phyloP scores from a whole-genome alignment of 2,888 invertebrate species.

The Metacarcinus magister region DNA sequence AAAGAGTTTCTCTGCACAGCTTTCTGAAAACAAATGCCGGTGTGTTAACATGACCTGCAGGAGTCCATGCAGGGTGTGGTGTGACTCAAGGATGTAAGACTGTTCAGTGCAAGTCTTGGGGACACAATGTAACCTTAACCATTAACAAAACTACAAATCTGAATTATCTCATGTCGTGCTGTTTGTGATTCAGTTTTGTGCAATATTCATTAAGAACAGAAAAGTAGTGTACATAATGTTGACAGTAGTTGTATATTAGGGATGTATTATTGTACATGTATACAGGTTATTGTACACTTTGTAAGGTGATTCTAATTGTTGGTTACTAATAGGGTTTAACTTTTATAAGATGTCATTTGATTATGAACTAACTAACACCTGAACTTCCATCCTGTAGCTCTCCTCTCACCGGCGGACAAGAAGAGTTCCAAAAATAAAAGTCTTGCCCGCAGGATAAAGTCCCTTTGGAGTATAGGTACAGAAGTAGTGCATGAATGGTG shows the following conservation, averaged over 20 bases:
- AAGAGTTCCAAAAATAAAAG: slow-evolving; percentile 84
- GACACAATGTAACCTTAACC: not conserved
- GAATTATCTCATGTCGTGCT: not conserved
- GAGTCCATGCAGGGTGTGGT: not conserved
- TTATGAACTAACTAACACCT: slow-evolving; percentile 41
- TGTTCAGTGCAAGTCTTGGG: not conserved
- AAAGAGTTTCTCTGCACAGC: not conserved
- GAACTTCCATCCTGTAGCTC: slow-evolving; percentile 67
- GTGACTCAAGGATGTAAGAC: not conserved
- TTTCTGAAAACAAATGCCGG: not conserved
- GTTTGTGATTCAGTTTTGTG: not conserved
- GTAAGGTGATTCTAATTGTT: not conserved
- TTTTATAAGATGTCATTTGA: not conserved
- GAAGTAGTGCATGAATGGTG: slow-evolving; percentile 58
- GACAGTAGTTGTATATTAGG: not conserved
- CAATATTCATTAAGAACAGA: not conserved
- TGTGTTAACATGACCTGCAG: not conserved
- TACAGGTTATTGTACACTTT: not conserved
- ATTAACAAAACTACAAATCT: not conserved
- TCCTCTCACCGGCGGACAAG: slow-evolving; percentile 77
- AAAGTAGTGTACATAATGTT: not conserved
- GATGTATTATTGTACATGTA: not conserved
- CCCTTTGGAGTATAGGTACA: slow-evolving; percentile 91
- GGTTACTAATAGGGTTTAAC: slow-evolving; percentile 1
- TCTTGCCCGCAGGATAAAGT: slow-evolving; percentile 94